Percentiles rank a stretch among this genome's conserved stretches.
Evolutionary conservation across 2,888 invertebrate species (phyloP).

Genomic region (Sphaerophoria taeniata): DNA sequence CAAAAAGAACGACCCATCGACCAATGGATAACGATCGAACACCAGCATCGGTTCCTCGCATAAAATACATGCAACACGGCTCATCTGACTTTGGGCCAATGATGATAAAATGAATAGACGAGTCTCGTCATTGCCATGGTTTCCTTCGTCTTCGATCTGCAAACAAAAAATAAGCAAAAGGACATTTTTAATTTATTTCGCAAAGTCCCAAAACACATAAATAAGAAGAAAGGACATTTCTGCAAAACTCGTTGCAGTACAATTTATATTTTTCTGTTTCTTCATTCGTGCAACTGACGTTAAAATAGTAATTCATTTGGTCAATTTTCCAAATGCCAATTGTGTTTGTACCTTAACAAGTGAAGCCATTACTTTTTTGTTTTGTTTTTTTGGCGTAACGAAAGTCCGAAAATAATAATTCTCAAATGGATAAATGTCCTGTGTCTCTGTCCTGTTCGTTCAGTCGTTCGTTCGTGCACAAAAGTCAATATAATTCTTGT

Average conservation of each 20-base stretch:
- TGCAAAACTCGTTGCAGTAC: not conserved
- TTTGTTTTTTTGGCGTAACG: not conserved
- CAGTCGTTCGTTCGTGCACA: slow-evolving; percentile 43
- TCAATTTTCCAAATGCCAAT: slow-evolving; percentile 65
- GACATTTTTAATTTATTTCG: slow-evolving; percentile 23
- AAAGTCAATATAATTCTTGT: slow-evolving; percentile 36
- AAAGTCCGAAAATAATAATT: slow-evolving; percentile 62
- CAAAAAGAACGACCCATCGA: slow-evolving; percentile 99
- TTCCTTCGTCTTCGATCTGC: slow-evolving; percentile 99
- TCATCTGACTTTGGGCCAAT: slow-evolving; percentile 94
- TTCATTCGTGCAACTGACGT: not conserved
- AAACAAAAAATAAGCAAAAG: slow-evolving; percentile 78
- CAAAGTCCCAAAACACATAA: slow-evolving; percentile 33
- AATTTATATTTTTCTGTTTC: not conserved
- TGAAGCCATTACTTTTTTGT: slow-evolving; percentile 49
- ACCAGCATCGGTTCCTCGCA: slow-evolving; percentile 95
- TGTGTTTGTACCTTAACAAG: slow-evolving; percentile 27
- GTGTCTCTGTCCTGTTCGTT: slow-evolving; percentile 6
- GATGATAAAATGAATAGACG: slow-evolving; percentile 97
- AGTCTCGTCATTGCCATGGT: slow-evolving; percentile 99
- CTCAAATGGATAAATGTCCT: slow-evolving; percentile 69
- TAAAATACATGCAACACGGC: slow-evolving; percentile 92
- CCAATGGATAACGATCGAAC: slow-evolving; percentile 98
- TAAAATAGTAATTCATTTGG: slow-evolving; percentile 59
- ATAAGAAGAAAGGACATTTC: slow-evolving; percentile 37